Evolutionary conservation across 1,140 invertebrate species (phyloP).

Genomic region (Lineus longissimus): DNA sequence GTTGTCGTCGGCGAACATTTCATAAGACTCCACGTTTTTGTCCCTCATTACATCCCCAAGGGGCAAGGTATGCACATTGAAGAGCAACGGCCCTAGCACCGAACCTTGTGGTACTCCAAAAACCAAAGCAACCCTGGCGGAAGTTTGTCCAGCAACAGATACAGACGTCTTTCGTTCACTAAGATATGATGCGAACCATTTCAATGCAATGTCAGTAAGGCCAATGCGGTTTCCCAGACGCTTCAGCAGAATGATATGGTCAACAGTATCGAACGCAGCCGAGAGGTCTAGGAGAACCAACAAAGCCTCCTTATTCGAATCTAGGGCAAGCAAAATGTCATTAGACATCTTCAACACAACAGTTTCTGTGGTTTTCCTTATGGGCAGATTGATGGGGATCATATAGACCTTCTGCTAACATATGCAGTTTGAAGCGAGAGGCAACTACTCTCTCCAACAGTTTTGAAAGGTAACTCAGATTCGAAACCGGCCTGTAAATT

Average conservation of each 20-base stretch:
- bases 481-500: not conserved
- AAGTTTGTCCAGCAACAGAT: not conserved
- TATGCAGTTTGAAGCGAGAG: not conserved
- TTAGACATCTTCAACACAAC: not conserved
- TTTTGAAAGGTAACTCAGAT: not conserved
- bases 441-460: not conserved
- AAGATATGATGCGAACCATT: not conserved
- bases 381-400: not conserved
- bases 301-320: not conserved
- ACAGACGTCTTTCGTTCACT: not conserved
- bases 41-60: too few species aligned
- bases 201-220: not conserved
- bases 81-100: not conserved
- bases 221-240: not conserved
- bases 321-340: not conserved
- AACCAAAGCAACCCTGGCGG: not conserved
- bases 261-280: too few species aligned
- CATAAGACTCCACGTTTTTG: too few species aligned
- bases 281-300: not conserved
- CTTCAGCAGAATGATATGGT: not conserved
- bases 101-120: not conserved
- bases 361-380: not conserved
- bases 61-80: not conserved
- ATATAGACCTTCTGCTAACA: not conserved
- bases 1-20: too few species aligned